phyloP scores from a whole-genome alignment of 2,888 invertebrate genomes.

The Acrocyrtus sp. region DNA sequence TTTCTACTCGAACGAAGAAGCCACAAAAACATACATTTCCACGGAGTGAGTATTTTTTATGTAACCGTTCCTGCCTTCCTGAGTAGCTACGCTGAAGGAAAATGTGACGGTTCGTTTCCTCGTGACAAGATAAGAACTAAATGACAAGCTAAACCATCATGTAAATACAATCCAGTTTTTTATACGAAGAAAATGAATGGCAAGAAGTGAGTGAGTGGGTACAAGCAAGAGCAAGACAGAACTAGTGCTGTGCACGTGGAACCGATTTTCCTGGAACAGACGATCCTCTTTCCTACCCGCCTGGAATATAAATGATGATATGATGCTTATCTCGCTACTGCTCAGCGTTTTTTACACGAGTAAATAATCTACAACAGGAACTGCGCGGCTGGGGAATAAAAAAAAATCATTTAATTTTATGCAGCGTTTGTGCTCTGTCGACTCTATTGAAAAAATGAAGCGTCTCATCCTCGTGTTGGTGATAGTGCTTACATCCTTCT shows the following conservation, averaged over 20 bases:
- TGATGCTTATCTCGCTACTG: slow-evolving; percentile 29
- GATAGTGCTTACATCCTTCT: slow-evolving; percentile 52
- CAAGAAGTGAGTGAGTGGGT: slow-evolving; percentile 44
- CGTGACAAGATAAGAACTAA: slow-evolving; percentile 41
- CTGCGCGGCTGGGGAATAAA: no score
- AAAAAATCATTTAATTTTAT: not conserved
- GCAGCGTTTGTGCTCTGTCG: not conserved
- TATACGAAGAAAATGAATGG: no score
- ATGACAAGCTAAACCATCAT: slow-evolving; percentile 36
- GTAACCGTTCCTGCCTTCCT: no score
- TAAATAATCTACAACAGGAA: no score
- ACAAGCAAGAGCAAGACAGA: no score
- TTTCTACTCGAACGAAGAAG: no score
- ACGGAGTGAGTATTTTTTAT: no score
- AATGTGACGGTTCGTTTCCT: slow-evolving; percentile 11
- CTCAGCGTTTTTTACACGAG: not conserved
- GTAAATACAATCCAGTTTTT: not conserved
- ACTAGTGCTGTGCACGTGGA: slow-evolving; percentile 47
- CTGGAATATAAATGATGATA: slow-evolving; percentile 43
- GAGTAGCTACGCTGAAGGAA: no score
- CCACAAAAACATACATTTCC: no score
- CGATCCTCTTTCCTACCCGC: slow-evolving; percentile 25
- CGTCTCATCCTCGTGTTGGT: slow-evolving; percentile 52
- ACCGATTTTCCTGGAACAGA: slow-evolving; percentile 34
- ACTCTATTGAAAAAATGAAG: slow-evolving; percentile 49